Evolutionary conservation across 2,888 invertebrate species (phyloP).

Genomic region (Thecocarcelia acutangulata): DNA sequence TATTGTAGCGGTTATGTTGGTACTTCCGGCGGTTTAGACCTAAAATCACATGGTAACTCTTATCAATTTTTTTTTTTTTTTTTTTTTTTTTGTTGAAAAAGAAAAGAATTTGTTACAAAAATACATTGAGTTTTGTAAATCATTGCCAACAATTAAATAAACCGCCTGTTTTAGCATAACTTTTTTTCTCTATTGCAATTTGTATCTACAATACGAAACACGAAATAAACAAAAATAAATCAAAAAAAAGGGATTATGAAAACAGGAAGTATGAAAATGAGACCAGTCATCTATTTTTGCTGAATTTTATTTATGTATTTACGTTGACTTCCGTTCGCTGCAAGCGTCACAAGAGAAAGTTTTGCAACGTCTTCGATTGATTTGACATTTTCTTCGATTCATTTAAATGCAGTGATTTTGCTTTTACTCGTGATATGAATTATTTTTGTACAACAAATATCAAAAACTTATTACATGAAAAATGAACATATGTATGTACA

Average conservation of each 20-base stretch:
- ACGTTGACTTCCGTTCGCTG: conserved; percentile 17
- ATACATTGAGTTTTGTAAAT: conserved; percentile 49
- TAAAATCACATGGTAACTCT: conserved; percentile 48
- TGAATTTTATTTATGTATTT: neutral
- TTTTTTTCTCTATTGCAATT: conserved; percentile 39
- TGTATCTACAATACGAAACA: conserved; percentile 50
- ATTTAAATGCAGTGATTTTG: neutral
- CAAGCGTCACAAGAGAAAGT: conserved; percentile 1
- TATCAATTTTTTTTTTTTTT: neutral
- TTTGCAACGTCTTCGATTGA: neutral
- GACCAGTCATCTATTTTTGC: conserved; percentile 13
- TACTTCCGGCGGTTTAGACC: too few species aligned
- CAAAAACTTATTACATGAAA: too few species aligned
- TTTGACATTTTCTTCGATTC: neutral
- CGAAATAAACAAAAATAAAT: conserved; percentile 20
- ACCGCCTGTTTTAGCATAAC: conserved; percentile 43
- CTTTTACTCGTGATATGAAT: neutral
- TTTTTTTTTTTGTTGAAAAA: neutral
- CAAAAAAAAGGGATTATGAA: conserved; percentile 35
- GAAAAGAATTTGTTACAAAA: conserved; percentile 38
- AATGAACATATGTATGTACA: too few species aligned
- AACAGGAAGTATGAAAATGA: conserved; percentile 39
- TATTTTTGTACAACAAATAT: too few species aligned
- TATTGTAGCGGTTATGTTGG: too few species aligned
- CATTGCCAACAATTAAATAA: conserved; percentile 56